Base-by-base conservation (phyloP, 1,140 invertebrate species). In the Leptinotarsa defecta region DNA sequence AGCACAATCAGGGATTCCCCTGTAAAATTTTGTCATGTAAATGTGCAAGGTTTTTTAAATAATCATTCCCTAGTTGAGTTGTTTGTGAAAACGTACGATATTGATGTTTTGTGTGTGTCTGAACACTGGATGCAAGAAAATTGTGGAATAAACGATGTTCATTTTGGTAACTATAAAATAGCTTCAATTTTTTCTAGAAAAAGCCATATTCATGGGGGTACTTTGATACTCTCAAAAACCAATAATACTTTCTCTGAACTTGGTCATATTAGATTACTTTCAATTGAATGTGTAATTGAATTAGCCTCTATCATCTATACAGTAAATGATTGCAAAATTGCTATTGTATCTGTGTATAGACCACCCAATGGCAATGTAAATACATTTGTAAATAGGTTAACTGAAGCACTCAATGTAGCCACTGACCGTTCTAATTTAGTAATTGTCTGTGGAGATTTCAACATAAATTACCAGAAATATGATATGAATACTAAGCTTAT, bases 91-190 rank as follows among this genome's bases (percentile, higher is more conserved):
- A 65, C 63, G 13, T 27, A 65, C 19, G 63, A 65, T 11, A 65
- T 65, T 65, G 63, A 22, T 65, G 63, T 65, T n/a, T 19, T 65
- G 13, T 65, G 63, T 27, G 24, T 65, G 19, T 65, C 63, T 20
- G 63, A 65, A 19, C 63, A 65, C 63, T 65, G 63, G 63, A 22
- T n/a, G 63, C 13, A 65, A 65, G 63, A 27, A 20, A 65, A 65
- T 13, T 13, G 13, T 65, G 19, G 15, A 13, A 65, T 65, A 22
- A 27, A 65, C 63, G 19, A 65, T 15, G 13, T 65, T 65, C 24
- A 65, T 19, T 65, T 65, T 65, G 63, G 63, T 65, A 27, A 65
- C 63, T 65, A 65, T 65, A 19, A 22, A 27, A 27, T 65, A 27
- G 63, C 63, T n/a, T 65, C 63, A 22, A 65, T 65, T 19, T 20